Evolutionary conservation across 2,113 vertebrate genomes (phyloP).

Genomic region (Trachemys scripta): DNA sequence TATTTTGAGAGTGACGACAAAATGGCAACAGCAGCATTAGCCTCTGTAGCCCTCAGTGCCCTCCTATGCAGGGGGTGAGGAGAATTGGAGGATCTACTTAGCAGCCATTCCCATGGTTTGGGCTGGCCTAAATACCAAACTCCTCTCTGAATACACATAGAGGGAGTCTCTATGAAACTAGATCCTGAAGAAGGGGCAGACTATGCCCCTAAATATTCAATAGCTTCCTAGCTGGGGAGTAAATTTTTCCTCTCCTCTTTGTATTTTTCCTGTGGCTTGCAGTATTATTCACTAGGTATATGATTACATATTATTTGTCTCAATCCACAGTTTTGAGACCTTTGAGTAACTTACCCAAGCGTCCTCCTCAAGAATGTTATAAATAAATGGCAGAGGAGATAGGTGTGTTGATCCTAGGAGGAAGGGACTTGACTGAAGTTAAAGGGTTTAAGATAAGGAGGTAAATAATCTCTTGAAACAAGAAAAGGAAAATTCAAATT

Average conservation of each 20-base stretch:
- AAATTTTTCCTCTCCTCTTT: neutral
- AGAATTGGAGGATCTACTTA: neutral
- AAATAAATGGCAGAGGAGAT: neutral
- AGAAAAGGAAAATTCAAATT: neutral
- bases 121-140: neutral
- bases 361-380: neutral
- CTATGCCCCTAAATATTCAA: neutral
- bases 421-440: neutral
- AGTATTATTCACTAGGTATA: neutral
- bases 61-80: neutral
- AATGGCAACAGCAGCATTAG: neutral
- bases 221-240: neutral
- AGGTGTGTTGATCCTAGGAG: neutral
- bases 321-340: neutral
- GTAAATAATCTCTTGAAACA: neutral
- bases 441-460: neutral
- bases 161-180: neutral
- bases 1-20: neutral
- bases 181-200: neutral
- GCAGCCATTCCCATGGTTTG: neutral
- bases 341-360: neutral
- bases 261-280: neutral
- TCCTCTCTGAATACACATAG: neutral
- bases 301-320: neutral
- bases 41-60: neutral